Evolutionary conservation across 2,797 vertebrate species (phyloP).

Genomic region (Cirrhinus molitorella): DNA sequence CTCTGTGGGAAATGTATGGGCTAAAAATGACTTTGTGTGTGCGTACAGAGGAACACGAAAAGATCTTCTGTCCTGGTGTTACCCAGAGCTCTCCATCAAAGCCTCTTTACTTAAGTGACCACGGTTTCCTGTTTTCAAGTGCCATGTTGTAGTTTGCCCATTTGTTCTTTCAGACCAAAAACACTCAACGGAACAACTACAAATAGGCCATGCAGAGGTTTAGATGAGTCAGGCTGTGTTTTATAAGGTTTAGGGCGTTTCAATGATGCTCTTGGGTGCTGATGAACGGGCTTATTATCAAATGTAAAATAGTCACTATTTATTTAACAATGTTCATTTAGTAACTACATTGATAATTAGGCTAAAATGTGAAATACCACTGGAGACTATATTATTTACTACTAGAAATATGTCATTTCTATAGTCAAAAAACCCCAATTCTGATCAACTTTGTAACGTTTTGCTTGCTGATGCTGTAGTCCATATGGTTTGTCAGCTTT

Average conservation of each 20-base stretch:
- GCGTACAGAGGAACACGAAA: constrained; percentile 10
- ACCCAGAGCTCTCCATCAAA: constrained; percentile 23
- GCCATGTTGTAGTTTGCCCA: background rate
- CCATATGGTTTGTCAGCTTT: constrained; percentile 39
- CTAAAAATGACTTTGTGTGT: constrained; percentile 29
- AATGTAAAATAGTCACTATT: background rate
- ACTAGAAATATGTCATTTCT: background rate
- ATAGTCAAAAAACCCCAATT: background rate
- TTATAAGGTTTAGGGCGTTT: constrained; percentile 22
- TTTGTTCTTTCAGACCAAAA: constrained; percentile 26
- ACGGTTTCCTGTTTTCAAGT: background rate
- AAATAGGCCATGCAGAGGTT: background rate
- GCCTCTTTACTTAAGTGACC: constrained; percentile 15
- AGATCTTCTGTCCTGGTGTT: background rate
- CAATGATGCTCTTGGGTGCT: constrained; percentile 17
- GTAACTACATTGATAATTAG: background rate
- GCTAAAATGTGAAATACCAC: background rate
- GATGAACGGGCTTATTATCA: constrained; percentile 34
- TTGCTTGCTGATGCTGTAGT: background rate
- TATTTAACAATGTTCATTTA: too few species aligned
- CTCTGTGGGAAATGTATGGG: constrained; percentile 6
- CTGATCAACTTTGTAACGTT: background rate
- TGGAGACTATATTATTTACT: background rate
- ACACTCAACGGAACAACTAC: background rate
- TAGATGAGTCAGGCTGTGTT: background rate